Base-by-base conservation (phyloP, 1,140 invertebrate genomes). In the Pseudomyrmex gracilis region DNA sequence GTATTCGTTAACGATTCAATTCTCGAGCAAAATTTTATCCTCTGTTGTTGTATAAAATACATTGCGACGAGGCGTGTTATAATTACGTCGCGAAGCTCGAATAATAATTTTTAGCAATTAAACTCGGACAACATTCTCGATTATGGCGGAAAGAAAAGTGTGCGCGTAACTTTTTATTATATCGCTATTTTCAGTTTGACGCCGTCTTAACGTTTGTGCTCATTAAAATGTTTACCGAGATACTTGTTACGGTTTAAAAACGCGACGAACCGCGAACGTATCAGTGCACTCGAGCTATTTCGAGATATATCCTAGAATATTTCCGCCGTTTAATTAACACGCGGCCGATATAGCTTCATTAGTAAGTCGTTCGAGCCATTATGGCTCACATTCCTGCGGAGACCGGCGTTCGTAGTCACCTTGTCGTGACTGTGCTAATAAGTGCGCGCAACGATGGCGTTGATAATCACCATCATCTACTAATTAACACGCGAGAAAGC, bases 401-500 rank as follows among this genome's bases (percentile, higher is more conserved):
- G 12, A 73, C 43, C 55, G 47, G 24, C 51, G 20, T 71, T 58
- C 51, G 47, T 34, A 80, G 20, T 60, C 66, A 80, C 53, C 68
- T 73, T 34, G 34, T 73, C 78, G 57, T 63, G 78, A 64, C 58
- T 51, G 71, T 47, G 58, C 78, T 82, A 82, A 82, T 82, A 82
- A 82, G 58, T 63, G 70, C 78, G 58, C 78, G 45, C 34, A 34
- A 34, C 78, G 53, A 60, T 22, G 68, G 77, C 47, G 66, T 74
- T 63, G 78, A 74, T 82, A 82, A 82, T 82, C 49, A 47, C 47
- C 70, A 63, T 74, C 66, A 3, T 51, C 34, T 53, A 45, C 47
- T 74, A 82, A 82, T 82, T 82, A 82, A 82, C 70, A 55, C 57
- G 70, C 47, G 47, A 61, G 47, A 34, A 34, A 63, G 47, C 70